Conservation (phyloP, 2,797 vertebrate species). For the Dermochelys coriacea region DNA sequence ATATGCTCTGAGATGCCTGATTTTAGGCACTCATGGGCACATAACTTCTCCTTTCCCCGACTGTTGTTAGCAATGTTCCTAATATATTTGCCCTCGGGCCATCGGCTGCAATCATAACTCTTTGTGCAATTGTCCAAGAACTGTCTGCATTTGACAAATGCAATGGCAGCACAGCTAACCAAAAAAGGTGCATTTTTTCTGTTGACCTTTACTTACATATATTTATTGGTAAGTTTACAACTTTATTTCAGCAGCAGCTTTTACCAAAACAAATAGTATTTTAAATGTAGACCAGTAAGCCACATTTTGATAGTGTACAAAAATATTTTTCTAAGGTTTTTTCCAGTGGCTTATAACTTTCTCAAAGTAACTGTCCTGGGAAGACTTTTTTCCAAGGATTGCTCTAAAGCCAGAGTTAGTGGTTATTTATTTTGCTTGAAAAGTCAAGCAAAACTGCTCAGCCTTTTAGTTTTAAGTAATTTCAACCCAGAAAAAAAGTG, state of each 20-base stretch:
- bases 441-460: conserved; percentile 21
- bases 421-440: conserved; percentile 52
- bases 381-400: conserved; percentile 40
- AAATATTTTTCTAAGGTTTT: conserved; percentile 2
- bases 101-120: not conserved
- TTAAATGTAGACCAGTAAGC: not conserved
- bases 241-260: not conserved
- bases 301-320: not conserved
- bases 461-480: conserved; percentile 43
- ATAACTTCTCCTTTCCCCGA: not conserved
- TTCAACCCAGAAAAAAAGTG: not conserved
- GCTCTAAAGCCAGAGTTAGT: conserved; percentile 27
- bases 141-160: not conserved
- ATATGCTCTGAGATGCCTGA: not conserved
- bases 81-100: not conserved
- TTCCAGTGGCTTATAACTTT: conserved; percentile 51
- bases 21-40: not conserved
- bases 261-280: not conserved
- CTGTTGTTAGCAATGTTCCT: not conserved
- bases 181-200: not conserved
- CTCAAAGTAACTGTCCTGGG: conserved; percentile 56
- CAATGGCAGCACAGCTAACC: not conserved
- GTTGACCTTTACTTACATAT: not conserved
- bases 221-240: not conserved
- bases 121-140: not conserved